phyloP scores from a whole-genome alignment of 2,113 vertebrate species.

The Ailuropoda melanoleuca region DNA sequence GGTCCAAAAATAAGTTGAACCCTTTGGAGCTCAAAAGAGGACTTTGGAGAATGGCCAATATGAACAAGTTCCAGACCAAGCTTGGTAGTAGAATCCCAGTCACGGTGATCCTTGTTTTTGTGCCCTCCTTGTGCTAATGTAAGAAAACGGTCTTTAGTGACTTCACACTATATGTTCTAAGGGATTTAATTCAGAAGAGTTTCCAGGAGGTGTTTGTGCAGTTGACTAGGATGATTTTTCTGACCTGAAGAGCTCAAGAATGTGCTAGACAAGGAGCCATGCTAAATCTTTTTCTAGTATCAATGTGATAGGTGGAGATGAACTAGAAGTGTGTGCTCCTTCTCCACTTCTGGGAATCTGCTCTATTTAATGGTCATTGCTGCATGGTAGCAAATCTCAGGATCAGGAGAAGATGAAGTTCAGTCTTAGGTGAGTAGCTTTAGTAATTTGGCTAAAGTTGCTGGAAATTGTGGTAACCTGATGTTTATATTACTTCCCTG shows the following conservation, averaged over 20 bases:
- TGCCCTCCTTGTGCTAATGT: not conserved
- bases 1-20: not conserved
- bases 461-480: not conserved
- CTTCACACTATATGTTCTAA: not conserved
- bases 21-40: not conserved
- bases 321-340: not conserved
- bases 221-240: not conserved
- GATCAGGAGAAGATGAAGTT: not conserved
- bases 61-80: not conserved
- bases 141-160: not conserved
- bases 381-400: not conserved
- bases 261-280: not conserved
- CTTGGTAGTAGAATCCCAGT: too few relatives aligned
- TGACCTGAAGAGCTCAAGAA: not conserved
- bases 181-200: not conserved
- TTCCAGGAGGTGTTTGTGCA: not conserved
- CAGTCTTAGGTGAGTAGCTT: not conserved
- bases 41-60: not conserved
- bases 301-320: too few relatives aligned
- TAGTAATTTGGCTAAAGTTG: not conserved
- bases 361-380: not conserved
- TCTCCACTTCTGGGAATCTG: not conserved
- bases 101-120: not conserved
- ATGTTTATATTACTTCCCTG: not conserved
- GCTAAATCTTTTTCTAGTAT: not conserved